These are phyloP conservation scores for Nothoprocta perdicaria DNA, from an alignment of 2,113 vertebrate species.

Conservation along the genomic window DNA sequence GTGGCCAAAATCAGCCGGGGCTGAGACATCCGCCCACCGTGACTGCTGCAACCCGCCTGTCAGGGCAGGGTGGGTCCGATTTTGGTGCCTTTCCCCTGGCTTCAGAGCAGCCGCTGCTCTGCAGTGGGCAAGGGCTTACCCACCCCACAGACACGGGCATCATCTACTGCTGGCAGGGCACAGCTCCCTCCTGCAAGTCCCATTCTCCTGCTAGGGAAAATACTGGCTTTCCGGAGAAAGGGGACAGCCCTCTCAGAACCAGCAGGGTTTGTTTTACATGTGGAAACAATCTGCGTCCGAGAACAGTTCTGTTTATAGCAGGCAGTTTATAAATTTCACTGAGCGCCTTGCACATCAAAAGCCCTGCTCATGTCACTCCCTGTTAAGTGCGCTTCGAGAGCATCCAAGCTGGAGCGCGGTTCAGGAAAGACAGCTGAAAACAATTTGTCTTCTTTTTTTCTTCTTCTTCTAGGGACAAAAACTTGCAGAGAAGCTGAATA, in stretches of 20 bases:
- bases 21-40: background rate
- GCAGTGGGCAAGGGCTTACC: background rate
- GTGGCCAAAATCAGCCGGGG: background rate
- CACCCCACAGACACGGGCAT: background rate
- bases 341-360: slow-evolving; percentile 35
- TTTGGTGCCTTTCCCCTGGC: background rate
- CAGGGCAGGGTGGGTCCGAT: background rate
- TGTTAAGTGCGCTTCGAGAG: background rate
- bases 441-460: background rate
- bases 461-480: slow-evolving; percentile 33
- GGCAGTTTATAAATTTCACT: slow-evolving; percentile 54
- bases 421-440: slow-evolving; percentile 56
- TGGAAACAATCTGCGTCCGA: slow-evolving; percentile 63
- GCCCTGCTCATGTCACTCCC: slow-evolving; percentile 35
- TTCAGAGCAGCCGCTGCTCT: background rate
- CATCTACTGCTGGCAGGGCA: background rate
- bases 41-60: too few relatives aligned
- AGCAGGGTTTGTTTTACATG: slow-evolving; percentile 31
- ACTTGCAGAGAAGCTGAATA: background rate
- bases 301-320: slow-evolving; percentile 55
- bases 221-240: background rate
- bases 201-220: background rate
- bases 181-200: background rate
- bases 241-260: slow-evolving; percentile 23
- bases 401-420: background rate